Base-by-base conservation (phyloP, 2,888 invertebrate genomes). In the Notodonta ziczac region DNA sequence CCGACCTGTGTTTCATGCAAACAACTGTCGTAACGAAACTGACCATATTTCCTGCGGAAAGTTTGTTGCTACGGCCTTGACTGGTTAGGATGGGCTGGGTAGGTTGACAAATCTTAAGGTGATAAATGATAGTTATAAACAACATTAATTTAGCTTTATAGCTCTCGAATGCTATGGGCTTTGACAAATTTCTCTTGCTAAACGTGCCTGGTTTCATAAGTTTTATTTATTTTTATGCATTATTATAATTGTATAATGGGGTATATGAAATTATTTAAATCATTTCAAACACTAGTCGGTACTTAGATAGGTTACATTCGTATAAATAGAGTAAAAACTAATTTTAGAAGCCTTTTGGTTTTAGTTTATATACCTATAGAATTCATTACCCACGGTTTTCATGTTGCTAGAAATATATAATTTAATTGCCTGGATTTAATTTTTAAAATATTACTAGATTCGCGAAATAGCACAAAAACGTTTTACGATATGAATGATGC, bases 21-120 rank as follows among this genome's bases (percentile, higher is more conserved):
- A n/a, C n/a, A 60, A 56, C 65, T 83, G 81, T 81, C 76, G 77
- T 74, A 82, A 84, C 57, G 12, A 58, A 73, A 57, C 56, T 68
- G 61, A 59, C 63, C 58, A 63, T 72, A 74, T 77, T 57, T 58
- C 61, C 62, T 51, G 57, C 62, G 62, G 57, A 58, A 44, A 57
- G 60, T 63, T 57, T 67, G 62, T 66, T 71, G 67, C 66, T 61
- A 62, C 44, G 62, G 63, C 69, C 73, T 76, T 72, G 73, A 58
- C 63, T 39, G 35, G 56, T 61, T 46, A 54, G 44, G 39, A 55
- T 62, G 53, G 54, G 54, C 39, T 32, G 14, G 39, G 7, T 9
- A 12, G 39, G 54, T 54, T 61, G 56, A 65, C 59, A 59, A 68
- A 72, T 71, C 32, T 59, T 59, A 67, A 57, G 7, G 46, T 63